A percentile compares a stretch with the other conserved stretches of the same genome.
These are phyloP conservation scores for Ranitomeya imitator DNA, from an alignment of 2,113 vertebrate species.

Conservation along the genomic window DNA sequence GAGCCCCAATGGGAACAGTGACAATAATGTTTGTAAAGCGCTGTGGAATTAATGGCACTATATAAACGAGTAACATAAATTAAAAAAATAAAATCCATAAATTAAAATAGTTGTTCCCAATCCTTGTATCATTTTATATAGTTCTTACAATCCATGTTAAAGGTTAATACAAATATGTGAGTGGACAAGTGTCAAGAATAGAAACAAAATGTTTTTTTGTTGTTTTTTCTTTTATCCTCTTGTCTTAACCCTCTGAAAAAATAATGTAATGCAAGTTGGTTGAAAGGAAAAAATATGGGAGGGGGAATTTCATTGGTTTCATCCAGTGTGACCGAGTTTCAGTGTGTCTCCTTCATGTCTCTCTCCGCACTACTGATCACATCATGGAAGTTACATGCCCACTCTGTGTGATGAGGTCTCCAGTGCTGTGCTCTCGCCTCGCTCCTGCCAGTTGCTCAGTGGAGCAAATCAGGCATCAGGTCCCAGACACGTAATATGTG, in stretches of 20 bases:
- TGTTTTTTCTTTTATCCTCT: not conserved
- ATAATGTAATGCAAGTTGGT: not conserved
- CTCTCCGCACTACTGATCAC: slow-evolving; percentile 54
- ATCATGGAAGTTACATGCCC: slow-evolving; percentile 55
- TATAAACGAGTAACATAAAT: no score
- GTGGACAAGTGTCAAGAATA: not conserved
- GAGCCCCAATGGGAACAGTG: no score
- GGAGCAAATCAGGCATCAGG: slow-evolving; percentile 53
- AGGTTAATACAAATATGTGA: not conserved
- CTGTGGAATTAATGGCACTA: no score
- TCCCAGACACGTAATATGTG: slow-evolving; percentile 47
- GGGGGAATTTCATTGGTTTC: slow-evolving; percentile 19
- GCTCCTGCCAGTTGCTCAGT: slow-evolving; percentile 55
- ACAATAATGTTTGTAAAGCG: no score
- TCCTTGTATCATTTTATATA: no score
- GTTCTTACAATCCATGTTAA: not conserved
- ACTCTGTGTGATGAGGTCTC: slow-evolving; percentile 43
- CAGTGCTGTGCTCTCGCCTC: slow-evolving; percentile 37
- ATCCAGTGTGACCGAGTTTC: slow-evolving; percentile 38
- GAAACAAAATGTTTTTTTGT: not conserved
- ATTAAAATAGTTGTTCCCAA: not conserved
- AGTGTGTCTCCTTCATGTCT: slow-evolving; percentile 40
- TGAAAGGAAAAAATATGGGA: not conserved
- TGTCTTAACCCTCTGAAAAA: not conserved
- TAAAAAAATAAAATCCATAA: no score